Evolutionary conservation across 1,140 invertebrate genomes (phyloP), one percentile per base, ranked within the genome.

Genomic region (Drosophila erecta): DNA sequence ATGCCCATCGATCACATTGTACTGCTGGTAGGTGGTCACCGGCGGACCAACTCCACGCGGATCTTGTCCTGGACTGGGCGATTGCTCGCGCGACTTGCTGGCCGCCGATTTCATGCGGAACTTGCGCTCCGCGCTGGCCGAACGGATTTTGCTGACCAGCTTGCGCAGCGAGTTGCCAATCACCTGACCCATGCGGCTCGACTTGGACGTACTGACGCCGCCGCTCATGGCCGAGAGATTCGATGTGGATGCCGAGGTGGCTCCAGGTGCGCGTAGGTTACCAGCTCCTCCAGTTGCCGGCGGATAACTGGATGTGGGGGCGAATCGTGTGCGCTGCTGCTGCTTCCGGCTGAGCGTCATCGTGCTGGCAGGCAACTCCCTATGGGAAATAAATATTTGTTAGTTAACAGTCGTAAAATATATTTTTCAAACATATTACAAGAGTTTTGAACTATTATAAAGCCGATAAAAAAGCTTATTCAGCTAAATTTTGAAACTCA

Each of bases 81-180:
- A 94, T 50, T 93, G 93, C 5, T 92, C 89, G 1, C 89, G 86
- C 4, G 91, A 90, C 22, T 92, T 92, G 47, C 74, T 77, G 5
- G 69, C 64, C 20, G 86, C 78, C 7, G 93, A 92, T 65, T 94
- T 93, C 92, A 94, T 94, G 56, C 94, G 94, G 14, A 94, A 94
- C 59, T 95, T 95, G n/a, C 95, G 93, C 89, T 96, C 96, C 0
- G 94, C 93, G 58, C 95, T 96, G 6, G 95, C 95, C 2, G 95
- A 96, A 0, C 96, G 94, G 43, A 97, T 95, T 90, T 96, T 96
- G 37, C 95, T 95, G 4, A 97, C 95, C 51, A 97, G 91, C 81
- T 96, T 96, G 49, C 96, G 93, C 74, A 97, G 95, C 0, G 96
- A 96, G 58, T 96, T 95, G 12, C 95, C 95, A 56, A 94, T 94